Evolutionary conservation across 2,113 vertebrate genomes (phyloP), one percentile per base, ranked within the genome.

Genomic region (Apeltes quadracus): DNA sequence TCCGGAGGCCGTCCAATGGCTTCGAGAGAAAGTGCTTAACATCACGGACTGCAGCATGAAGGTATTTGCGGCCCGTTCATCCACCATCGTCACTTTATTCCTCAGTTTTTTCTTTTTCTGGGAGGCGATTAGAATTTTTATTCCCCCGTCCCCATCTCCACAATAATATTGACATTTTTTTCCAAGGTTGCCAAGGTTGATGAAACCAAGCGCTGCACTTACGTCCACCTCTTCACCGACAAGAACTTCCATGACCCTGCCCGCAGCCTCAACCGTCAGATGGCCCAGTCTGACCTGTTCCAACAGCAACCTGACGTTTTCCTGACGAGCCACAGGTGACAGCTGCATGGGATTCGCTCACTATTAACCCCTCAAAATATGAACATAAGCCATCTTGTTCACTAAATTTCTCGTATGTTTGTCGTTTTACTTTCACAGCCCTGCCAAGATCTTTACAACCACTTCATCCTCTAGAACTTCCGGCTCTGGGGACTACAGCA

Each of bases 1-100:
- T 53, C 95, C 96, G 46, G 97, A 99, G 80, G 95, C 96, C 67
- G 96, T 99, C 29, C 94, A 97, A 75, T 96, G 96, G 95, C 92
- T 99, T 43, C 94, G 96, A 92, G 96, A 97, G 76, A 93, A 95
- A 67, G 95, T 96, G 61, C 87, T 96, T 64, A 95, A 95, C 83
- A 94, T 93, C 89, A 92, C 93, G 0, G 95, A 97, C 84, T 98
- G 96, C 70, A 96, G 94, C 89, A 95, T 99, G 89, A 98, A 97
- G 95, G 98, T 96, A 89, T 20, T 4, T n/a, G 16, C 13, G 23
- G 27, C 4, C 23, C 0, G 1, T 48, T 4, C 9, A 48, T 51
- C 22, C 3, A 10, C 3, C 23, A 22, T 44, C 12, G n/a, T 32
- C 22, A 69, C 27, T 23, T 58, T 29, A 29, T 34, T 34, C 25